Evolutionary conservation across 2,888 invertebrate genomes (phyloP), one percentile per base, ranked within the genome.

Genomic region (Microctonus brassicae): DNA sequence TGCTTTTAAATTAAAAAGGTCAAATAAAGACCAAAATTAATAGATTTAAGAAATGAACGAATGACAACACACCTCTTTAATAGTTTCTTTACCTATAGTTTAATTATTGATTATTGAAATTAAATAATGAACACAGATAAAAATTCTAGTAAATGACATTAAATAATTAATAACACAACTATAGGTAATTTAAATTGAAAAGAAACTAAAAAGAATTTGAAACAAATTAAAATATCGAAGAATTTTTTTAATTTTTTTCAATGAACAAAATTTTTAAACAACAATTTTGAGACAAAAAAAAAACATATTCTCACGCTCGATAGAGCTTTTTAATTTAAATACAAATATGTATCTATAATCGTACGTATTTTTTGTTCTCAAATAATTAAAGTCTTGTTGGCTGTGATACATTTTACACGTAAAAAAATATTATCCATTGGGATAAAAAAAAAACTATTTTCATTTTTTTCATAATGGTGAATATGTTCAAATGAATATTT

Each of bases 1-100:
- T 61, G 69, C 70, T 74, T 61, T 70, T 67, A 73, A 69, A 72
- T 60, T 61, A 65, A 67, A 53, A 58, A 17, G n/a, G 13, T 47
- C 57, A 57, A 20, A 53, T 26, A 39, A 69, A 57, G 26, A 70
- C 29, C 17, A 29, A 57, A 55, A 65, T 17, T 29, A 55, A 24
- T 63, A 69, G 66, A 66, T 24, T 58, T 66, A 66, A 66, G 61
- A 42, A 11, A 55, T 29, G 39, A 57, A 52, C 52, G 20, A 61
- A 20, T n/a, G 10, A 29, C 22, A 11, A 29, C 29, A 29, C 29
- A n/a, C n/a, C 13, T 57, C 47, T 67, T 60, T 60, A 9, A 34
- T n/a, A 1, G 47, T 7, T 7, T 70, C 65, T 11, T 17, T 47
- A 67, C 47, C 47, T 63, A 62, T 68, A 63, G 34, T 63, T 67